Evolutionary conservation across 2,888 invertebrate species (phyloP).

Genomic region (Nebria brevicollis): DNA sequence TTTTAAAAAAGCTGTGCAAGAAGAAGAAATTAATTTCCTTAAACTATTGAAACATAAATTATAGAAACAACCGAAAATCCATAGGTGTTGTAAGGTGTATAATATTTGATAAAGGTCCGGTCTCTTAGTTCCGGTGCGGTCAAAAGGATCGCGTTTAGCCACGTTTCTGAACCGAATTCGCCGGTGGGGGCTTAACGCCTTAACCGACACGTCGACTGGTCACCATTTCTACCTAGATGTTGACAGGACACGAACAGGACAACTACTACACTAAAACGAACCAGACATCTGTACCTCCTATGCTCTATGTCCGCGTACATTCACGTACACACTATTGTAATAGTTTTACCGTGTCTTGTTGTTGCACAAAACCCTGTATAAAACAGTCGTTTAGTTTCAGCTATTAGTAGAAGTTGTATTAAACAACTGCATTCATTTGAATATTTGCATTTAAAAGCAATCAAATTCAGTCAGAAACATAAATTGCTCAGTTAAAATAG

Average conservation of each 20-base stretch:
- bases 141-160: neutral
- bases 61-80: neutral
- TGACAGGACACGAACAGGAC: neutral
- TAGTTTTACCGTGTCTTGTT: neutral
- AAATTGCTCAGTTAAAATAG: neutral
- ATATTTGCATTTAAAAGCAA: neutral
- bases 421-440: neutral
- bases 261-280: neutral
- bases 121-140: neutral
- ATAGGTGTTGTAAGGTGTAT: neutral
- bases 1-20: too few species aligned
- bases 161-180: neutral
- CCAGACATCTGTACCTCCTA: neutral
- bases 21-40: too few species aligned
- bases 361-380: neutral
- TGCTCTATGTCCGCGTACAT: neutral
- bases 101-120: neutral
- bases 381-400: neutral
- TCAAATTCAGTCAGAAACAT: neutral
- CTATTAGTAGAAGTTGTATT: neutral
- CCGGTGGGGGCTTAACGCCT: neutral
- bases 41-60: neutral
- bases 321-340: neutral
- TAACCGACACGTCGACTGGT: neutral
- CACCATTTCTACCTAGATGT: neutral